Evolutionary conservation across 2,797 vertebrate genomes (phyloP).

Genomic region (Sebastes kiyomatsui): DNA sequence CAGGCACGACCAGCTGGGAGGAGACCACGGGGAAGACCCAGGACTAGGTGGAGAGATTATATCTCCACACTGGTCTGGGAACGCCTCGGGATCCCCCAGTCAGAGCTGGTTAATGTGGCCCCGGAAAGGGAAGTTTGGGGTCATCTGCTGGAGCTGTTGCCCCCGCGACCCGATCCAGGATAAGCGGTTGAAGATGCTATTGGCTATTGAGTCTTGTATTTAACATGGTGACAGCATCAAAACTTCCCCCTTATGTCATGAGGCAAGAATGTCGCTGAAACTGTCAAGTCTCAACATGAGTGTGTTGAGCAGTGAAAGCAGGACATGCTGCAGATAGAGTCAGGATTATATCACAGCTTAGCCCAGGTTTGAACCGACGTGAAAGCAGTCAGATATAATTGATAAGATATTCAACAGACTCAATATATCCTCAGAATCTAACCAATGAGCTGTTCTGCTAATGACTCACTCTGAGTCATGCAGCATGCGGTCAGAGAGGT

Average conservation of each 20-base stretch:
- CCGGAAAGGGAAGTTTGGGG: no score
- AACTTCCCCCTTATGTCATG: conserved; percentile 23
- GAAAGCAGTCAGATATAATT: conserved; percentile 13
- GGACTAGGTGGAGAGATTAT: no score
- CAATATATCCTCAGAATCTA: not conserved
- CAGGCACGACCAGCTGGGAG: no score
- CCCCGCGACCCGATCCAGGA: no score
- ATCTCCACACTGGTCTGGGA: no score
- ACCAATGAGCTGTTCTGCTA: conserved; percentile 11
- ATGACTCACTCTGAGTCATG: conserved; percentile 56
- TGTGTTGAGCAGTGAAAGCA: not conserved
- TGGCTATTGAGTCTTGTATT: no score
- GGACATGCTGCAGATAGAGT: not conserved
- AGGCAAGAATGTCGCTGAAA: conserved; percentile 40
- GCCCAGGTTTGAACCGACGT: not conserved
- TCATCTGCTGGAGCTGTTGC: no score
- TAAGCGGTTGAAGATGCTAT: no score
- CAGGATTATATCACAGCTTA: not conserved
- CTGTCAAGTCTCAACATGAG: conserved; percentile 39
- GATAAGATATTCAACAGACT: conserved; percentile 13
- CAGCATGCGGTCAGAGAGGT: conserved; percentile 10
- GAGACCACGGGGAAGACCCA: no score
- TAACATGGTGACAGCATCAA: not conserved
- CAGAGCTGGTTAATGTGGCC: no score
- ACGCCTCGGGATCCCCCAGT: no score